Evolutionary conservation across 2,113 vertebrate genomes (phyloP).

Genomic region (Monarcha castaneiventris): DNA sequence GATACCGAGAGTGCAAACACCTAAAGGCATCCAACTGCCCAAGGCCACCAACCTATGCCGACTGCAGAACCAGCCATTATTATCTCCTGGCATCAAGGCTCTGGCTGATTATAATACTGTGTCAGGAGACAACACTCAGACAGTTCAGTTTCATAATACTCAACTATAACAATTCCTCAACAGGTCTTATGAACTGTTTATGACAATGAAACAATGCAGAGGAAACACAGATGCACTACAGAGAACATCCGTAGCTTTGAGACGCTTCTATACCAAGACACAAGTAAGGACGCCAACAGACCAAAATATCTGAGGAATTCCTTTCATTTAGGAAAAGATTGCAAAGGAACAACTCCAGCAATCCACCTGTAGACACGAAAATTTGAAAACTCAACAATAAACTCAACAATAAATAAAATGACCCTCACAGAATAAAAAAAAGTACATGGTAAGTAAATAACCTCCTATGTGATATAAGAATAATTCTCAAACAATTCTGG

Average conservation of each 20-base stretch:
- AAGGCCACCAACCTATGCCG: background rate
- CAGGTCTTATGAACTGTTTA: background rate
- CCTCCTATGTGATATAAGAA: background rate
- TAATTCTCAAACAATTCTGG: background rate
- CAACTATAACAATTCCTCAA: background rate
- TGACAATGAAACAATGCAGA: background rate
- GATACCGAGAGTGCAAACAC: background rate
- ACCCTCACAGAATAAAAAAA: background rate
- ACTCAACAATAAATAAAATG: background rate
- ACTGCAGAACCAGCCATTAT: background rate
- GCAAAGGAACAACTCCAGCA: background rate
- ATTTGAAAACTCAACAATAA: background rate
- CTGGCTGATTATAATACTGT: background rate
- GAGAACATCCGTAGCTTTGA: background rate
- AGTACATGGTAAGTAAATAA: background rate
- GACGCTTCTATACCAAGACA: background rate
- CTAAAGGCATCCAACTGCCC: background rate
- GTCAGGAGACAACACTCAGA: conserved; percentile 29
- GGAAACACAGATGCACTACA: background rate
- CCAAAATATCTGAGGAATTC: background rate
- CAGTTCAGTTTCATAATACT: background rate
- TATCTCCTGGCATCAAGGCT: conserved; percentile 20
- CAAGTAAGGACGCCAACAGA: background rate
- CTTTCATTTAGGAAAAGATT: background rate
- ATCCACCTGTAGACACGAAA: background rate